These are phyloP conservation scores for Musca vetustissima DNA, from an alignment of 1,140 invertebrate genomes.

Conservation along the genomic window DNA sequence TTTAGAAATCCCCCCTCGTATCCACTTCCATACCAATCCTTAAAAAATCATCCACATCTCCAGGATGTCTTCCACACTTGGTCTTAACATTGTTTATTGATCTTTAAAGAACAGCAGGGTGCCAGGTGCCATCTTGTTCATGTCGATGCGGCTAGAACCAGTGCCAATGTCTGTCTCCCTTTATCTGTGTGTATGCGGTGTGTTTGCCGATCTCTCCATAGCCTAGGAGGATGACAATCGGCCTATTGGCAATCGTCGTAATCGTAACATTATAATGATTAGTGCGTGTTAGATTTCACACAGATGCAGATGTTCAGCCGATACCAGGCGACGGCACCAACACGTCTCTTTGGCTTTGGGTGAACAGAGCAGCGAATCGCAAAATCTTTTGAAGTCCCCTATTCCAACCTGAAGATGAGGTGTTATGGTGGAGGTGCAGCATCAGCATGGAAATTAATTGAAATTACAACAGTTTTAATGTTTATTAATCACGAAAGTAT, in stretches of 20 bases:
- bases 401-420: too few species aligned
- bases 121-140: conserved; percentile 1
- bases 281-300: conserved; percentile 28
- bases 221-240: too few species aligned
- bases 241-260: conserved; percentile 16
- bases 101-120: conserved; percentile 30
- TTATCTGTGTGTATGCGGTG: background rate
- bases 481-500: conserved; percentile 28
- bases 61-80: conserved; percentile 13
- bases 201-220: background rate
- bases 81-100: conserved; percentile 31
- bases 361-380: too few species aligned
- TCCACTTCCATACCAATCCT: too few species aligned
- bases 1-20: too few species aligned
- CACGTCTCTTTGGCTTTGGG: background rate
- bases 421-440: conserved; percentile 9
- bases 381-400: conserved; percentile 9
- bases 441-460: conserved; percentile 33
- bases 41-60: background rate
- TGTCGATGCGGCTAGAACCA: background rate
- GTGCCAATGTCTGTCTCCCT: background rate
- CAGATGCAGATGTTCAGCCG: conserved; percentile 1
- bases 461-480: conserved; percentile 32
- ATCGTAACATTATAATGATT: conserved; percentile 21
- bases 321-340: background rate